A percentile compares a stretch with the other conserved stretches of the same genome.
These are phyloP conservation scores for Nannoperca australis DNA, from an alignment of 2,797 vertebrate species.

Conservation along the genomic window DNA sequence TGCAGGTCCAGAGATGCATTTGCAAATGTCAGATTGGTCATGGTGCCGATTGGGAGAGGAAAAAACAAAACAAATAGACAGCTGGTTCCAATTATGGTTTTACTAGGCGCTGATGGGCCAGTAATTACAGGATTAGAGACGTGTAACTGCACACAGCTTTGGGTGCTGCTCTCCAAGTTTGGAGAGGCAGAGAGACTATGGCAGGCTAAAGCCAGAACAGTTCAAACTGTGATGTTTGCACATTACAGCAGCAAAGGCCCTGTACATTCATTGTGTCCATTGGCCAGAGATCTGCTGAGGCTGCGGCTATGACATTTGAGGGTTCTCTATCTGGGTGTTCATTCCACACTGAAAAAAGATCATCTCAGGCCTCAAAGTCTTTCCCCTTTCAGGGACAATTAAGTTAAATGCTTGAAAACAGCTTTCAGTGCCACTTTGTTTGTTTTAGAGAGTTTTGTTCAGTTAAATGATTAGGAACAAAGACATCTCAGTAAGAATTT, in stretches of 20 bases:
- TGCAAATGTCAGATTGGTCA: constrained; percentile 79
- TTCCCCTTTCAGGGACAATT: constrained; percentile 3
- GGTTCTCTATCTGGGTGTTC: constrained; percentile 29
- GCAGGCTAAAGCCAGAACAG: constrained; percentile 63
- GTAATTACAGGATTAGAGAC: constrained; percentile 87
- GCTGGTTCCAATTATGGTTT: constrained; percentile 86
- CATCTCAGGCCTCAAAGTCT: constrained; percentile 3
- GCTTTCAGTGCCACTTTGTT: neutral
- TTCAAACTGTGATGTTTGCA: constrained; percentile 78
- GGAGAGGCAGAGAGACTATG: constrained; percentile 68
- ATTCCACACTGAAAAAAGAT: constrained; percentile 24
- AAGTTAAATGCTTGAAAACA: constrained; percentile 17
- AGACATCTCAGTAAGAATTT: neutral
- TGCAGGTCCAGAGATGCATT: constrained; percentile 75
- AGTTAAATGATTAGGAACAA: neutral
- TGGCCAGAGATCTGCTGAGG: constrained; percentile 68
- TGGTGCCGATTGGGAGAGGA: constrained; percentile 70
- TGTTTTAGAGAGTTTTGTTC: neutral
- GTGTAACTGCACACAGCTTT: constrained; percentile 83
- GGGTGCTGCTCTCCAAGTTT: constrained; percentile 76
- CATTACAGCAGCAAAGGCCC: constrained; percentile 67
- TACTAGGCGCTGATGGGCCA: constrained; percentile 84
- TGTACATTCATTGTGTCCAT: constrained; percentile 57
- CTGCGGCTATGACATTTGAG: constrained; percentile 57
- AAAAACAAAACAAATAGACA: constrained; percentile 84